A percentile compares a stretch with the other conserved stretches of the same genome.
Conservation (phyloP, 2,113 vertebrate species). For the Urocitellus parryii region DNA sequence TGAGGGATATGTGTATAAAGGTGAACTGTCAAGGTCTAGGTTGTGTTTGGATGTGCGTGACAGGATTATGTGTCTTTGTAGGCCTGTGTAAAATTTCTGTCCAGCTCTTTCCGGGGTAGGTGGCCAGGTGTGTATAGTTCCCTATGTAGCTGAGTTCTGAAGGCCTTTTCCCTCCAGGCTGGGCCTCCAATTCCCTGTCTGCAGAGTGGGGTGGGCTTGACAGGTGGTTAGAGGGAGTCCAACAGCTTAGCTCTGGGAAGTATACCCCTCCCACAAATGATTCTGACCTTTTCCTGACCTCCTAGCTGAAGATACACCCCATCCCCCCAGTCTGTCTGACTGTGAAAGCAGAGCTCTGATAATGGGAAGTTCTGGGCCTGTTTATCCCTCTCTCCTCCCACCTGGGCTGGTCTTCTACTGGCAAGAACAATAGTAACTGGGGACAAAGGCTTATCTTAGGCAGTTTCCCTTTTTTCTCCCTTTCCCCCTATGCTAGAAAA, state of each 20-base stretch:
- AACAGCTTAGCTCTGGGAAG: conserved; percentile 24
- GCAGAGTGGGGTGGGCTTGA: conserved; percentile 16
- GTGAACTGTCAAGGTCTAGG: background rate
- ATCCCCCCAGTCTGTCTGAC: background rate
- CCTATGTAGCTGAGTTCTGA: background rate
- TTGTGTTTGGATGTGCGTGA: conserved; percentile 15
- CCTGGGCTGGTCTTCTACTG: conserved; percentile 63
- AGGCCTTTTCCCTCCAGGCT: background rate
- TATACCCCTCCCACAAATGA: conserved; percentile 12
- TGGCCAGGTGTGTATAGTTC: background rate
- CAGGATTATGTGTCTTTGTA: background rate
- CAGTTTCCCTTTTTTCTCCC: background rate
- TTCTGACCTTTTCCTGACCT: conserved; percentile 80
- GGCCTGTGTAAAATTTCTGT: background rate
- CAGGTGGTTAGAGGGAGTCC: conserved; percentile 52
- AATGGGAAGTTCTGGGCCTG: conserved; percentile 58
- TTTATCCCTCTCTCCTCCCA: conserved; percentile 66
- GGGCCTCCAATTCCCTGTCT: conserved; percentile 2
- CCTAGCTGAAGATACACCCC: conserved; percentile 38
- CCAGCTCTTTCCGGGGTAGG: background rate
- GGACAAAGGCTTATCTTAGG: conserved; percentile 74
- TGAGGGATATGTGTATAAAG: background rate
- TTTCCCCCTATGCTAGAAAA: conserved; percentile 58
- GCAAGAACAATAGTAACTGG: conserved; percentile 61
- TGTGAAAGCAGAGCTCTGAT: conserved; percentile 65